Evolutionary conservation across 2,888 invertebrate species (phyloP).

Genomic region (Agrenia bidenticulata): DNA sequence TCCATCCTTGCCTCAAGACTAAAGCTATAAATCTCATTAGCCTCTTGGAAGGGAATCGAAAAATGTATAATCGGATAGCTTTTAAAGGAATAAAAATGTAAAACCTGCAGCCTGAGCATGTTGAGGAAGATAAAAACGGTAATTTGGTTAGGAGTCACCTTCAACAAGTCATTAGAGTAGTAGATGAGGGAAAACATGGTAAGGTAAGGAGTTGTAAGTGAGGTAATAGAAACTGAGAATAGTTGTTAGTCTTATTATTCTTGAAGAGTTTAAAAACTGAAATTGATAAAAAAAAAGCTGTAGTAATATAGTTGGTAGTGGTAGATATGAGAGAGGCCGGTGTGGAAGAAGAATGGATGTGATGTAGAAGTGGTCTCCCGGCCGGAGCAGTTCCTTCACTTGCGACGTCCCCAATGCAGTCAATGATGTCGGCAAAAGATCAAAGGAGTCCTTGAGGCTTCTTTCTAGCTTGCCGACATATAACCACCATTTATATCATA

Average conservation of each 20-base stretch:
- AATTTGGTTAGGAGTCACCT: too few relatives aligned
- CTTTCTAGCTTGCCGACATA: constrained; percentile 48
- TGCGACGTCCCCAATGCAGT: constrained; percentile 46
- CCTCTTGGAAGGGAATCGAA: too few relatives aligned
- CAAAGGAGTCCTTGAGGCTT: constrained; percentile 53
- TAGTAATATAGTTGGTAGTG: neutral
- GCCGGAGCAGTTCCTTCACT: constrained; percentile 16
- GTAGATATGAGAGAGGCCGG: neutral
- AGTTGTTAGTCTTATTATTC: neutral
- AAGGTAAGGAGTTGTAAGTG: too few relatives aligned
- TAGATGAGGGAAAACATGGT: too few relatives aligned
- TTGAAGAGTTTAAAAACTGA: constrained; percentile 7
- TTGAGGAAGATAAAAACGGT: too few relatives aligned
- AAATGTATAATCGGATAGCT: too few relatives aligned
- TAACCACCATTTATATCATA: constrained; percentile 47
- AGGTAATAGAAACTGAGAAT: constrained; percentile 9
- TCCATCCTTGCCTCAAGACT: too few relatives aligned
- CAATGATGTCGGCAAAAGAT: constrained; percentile 53
- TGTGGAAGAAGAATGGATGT: constrained; percentile 11
- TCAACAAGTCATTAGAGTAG: too few relatives aligned
- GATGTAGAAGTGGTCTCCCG: constrained; percentile 31
- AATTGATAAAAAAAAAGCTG: neutral
- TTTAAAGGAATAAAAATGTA: too few relatives aligned
- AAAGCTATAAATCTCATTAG: too few relatives aligned
- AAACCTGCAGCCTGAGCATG: too few relatives aligned